Conservation (phyloP, 2,113 vertebrate species). For the Microtus pennsylvanicus region DNA sequence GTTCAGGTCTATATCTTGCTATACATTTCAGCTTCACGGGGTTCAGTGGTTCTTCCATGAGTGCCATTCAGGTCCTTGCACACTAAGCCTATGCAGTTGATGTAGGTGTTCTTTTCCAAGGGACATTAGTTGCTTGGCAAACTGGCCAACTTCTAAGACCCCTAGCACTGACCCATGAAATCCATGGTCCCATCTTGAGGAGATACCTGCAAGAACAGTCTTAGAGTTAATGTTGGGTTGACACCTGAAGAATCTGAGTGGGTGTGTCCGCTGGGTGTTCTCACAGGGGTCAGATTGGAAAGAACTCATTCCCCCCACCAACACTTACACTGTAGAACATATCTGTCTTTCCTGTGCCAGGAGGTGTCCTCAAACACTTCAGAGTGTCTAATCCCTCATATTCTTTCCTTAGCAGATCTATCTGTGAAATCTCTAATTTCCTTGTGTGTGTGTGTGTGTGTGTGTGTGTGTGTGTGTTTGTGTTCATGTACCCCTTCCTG, state of each 20-base stretch:
- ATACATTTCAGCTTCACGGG: background rate
- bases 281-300: background rate
- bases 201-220: background rate
- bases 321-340: background rate
- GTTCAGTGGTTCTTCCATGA: background rate
- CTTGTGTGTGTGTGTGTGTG: background rate
- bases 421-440: background rate
- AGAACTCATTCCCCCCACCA: background rate
- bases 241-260: too few relatives aligned
- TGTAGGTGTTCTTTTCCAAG: background rate
- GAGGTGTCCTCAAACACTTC: background rate
- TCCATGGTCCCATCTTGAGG: too few relatives aligned
- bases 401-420: background rate
- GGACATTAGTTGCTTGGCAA: background rate
- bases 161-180: background rate
- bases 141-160: background rate
- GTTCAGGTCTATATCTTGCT: background rate
- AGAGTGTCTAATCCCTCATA: background rate
- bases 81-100: background rate
- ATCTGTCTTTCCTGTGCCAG: background rate
- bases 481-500: background rate
- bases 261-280: background rate
- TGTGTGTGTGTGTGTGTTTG: background rate
- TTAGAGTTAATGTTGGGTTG: background rate
- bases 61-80: background rate